Evolutionary conservation across 2,113 vertebrate genomes (phyloP), one percentile per base, ranked within the genome.

Genomic region (Promerops cafer): DNA sequence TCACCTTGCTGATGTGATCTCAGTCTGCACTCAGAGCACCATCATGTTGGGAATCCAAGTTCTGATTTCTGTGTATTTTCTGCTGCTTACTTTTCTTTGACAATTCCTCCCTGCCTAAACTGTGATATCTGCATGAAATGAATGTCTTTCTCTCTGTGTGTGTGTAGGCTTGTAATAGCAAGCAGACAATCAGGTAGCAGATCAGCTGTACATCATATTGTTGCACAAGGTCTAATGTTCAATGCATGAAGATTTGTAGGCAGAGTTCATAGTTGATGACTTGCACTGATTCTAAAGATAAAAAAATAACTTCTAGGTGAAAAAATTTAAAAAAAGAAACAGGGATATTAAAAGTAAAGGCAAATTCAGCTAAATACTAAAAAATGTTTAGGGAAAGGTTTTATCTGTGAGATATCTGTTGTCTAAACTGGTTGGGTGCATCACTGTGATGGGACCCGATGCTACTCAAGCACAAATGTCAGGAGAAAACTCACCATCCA

Each of bases 131-230:
- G 26, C 20, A 35, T 37, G 26, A 90, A 65, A 60, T 27, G 3
- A 11, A n/a, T 53, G 10, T 24, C 42, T 65, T 16, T 50, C 30
- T 60, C 5, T 26, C 0, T 31, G 0, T n/a, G 6, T 54, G 17
- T 74, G 63, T 3, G 24, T 1, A 81, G 33, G 27, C 31, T 85
- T 84, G 16, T 65, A 44, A 69, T 20, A 77, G 40, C 23, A 81
- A 53, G 19, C 27, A 70, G 50, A 57, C 9, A 61, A 40, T 78
- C 30, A 64, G 22, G 30, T 4, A 5, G 50, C 11, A 27, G 22
- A 26, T 44, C 18, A 53, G 14, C 44, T 40, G 16, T 40, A 31
- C 21, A 13, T 65, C 4, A 14, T 57, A 49, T 53, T 47, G 13
- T 61, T 78, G 22, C 26, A 49, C 28, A 47, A 70, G 11, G 16